phyloP scores from a whole-genome alignment of 2,888 invertebrate species.

The Trachelus iudaicus region DNA sequence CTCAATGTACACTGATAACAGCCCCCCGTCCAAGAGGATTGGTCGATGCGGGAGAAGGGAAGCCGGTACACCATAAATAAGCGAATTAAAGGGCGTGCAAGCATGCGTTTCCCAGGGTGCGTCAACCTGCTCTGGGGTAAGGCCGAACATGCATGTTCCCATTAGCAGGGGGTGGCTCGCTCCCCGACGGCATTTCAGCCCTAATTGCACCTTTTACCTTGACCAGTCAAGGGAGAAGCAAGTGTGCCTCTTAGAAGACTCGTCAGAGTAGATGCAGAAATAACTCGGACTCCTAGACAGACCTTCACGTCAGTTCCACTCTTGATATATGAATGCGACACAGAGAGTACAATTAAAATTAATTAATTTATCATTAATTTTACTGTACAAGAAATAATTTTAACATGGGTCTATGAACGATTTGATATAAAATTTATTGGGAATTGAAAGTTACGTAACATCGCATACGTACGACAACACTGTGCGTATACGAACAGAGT shows the following conservation, averaged over 20 bases:
- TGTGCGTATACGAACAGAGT: too few species aligned
- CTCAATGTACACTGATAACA: neutral
- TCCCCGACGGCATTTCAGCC: neutral
- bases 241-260: neutral
- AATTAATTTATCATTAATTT: too few species aligned
- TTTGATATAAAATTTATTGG: neutral
- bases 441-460: neutral
- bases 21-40: neutral
- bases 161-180: neutral
- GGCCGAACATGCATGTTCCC: neutral
- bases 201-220: neutral
- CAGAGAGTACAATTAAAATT: too few species aligned
- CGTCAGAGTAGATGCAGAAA: neutral
- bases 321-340: too few species aligned
- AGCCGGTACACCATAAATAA: neutral
- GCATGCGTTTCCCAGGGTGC: neutral
- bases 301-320: too few species aligned
- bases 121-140: neutral
- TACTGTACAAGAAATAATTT: too few species aligned
- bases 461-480: fast-evolving
- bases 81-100: constrained; percentile 4
- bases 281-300: neutral
- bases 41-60: neutral
- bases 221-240: neutral
- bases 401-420: too few species aligned